phyloP scores from a whole-genome alignment of 2,888 invertebrate genomes.

The Phalangium opilio region DNA sequence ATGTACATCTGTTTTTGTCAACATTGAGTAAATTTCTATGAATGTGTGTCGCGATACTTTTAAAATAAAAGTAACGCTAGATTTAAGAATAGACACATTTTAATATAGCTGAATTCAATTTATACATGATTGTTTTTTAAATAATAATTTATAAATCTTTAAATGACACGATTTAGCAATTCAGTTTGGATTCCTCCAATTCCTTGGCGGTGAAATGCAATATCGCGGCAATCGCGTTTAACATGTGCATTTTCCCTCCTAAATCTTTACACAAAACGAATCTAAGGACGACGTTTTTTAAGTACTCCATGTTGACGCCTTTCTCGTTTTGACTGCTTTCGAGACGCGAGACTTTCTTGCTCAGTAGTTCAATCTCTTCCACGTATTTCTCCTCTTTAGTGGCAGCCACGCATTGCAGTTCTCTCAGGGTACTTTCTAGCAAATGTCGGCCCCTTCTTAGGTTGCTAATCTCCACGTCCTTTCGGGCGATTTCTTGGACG shows the following conservation, averaged over 20 bases:
- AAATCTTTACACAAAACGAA: constrained; percentile 54
- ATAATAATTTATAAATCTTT: too few species aligned
- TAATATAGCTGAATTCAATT: too few species aligned
- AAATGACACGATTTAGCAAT: too few species aligned
- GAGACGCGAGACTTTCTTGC: constrained; percentile 31
- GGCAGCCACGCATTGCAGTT: constrained; percentile 33
- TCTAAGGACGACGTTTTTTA: constrained; percentile 76
- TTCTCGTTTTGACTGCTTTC: constrained; percentile 45
- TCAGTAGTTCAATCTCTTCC: constrained; percentile 32
- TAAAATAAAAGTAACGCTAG: too few species aligned
- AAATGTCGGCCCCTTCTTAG: constrained; percentile 53
- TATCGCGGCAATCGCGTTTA: constrained; percentile 75
- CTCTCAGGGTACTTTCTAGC: constrained; percentile 38
- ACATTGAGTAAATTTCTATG: too few species aligned
- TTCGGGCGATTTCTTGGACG: constrained; percentile 61
- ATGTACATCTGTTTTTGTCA: too few species aligned
- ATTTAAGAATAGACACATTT: too few species aligned
- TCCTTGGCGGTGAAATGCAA: constrained; percentile 61
- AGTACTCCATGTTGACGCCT: constrained; percentile 72
- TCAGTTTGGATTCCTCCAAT: constrained; percentile 35
- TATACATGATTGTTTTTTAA: too few species aligned
- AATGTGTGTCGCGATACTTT: too few species aligned
- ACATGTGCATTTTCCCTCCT: constrained; percentile 58
- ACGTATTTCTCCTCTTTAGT: constrained; percentile 39
- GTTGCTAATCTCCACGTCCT: constrained; percentile 57